A percentile compares a stretch with the other conserved stretches of the same genome.
phyloP scores from a whole-genome alignment of 2,888 invertebrate species.

The Sphecodes monilicornis region DNA sequence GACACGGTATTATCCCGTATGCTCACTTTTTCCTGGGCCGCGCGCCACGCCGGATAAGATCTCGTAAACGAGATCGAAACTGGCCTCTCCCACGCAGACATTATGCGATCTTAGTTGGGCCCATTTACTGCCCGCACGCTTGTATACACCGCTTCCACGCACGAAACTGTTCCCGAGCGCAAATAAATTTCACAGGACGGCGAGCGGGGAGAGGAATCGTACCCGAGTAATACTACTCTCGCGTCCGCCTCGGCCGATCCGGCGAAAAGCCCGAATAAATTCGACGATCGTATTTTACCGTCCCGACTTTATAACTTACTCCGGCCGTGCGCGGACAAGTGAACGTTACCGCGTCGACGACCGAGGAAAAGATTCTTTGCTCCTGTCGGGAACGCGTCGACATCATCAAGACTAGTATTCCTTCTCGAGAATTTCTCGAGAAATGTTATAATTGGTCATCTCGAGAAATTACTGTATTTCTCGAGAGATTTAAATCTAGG shows the following conservation, averaged over 20 bases:
- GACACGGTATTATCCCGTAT: conserved; percentile 55
- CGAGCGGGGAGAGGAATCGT: conserved; percentile 2
- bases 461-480: too few species aligned
- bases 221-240: not conserved
- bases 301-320: conserved; percentile 36
- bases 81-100: conserved; percentile 70
- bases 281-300: conserved; percentile 38
- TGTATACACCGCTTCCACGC: conserved; percentile 53
- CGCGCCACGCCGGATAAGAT: conserved; percentile 64
- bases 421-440: too few species aligned
- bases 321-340: not conserved
- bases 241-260: conserved; percentile 19
- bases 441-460: too few species aligned
- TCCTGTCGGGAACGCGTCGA: too few species aligned
- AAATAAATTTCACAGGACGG: conserved; percentile 41
- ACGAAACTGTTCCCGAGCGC: conserved; percentile 46
- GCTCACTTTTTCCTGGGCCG: conserved; percentile 40
- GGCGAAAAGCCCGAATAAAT: conserved; percentile 29
- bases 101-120: conserved; percentile 54
- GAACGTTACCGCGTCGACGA: not conserved
- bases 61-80: conserved; percentile 72
- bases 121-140: conserved; percentile 60
- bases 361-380: not conserved
- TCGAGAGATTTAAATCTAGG: too few species aligned
- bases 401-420: too few species aligned